Evolutionary conservation across 2,888 invertebrate species (phyloP).

Genomic region (Fragum fragum): DNA sequence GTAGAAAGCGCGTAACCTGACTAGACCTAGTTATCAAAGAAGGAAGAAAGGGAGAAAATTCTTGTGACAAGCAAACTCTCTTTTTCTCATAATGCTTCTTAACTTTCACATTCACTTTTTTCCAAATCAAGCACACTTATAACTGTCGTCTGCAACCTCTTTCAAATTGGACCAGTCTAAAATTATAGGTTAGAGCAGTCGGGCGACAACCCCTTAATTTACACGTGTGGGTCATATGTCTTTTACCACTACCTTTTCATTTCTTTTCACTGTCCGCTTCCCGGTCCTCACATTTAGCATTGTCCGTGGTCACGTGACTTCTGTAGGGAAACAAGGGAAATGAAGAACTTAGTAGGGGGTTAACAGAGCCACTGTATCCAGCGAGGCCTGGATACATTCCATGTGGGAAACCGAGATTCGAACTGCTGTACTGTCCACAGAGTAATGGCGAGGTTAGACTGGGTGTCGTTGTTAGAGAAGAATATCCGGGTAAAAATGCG

Average conservation of each 20-base stretch:
- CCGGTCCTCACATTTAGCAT: slow-evolving; percentile 18
- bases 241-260: neutral
- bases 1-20: too few relatives aligned
- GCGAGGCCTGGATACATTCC: slow-evolving; percentile 61
- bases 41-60: too few relatives aligned
- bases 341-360: slow-evolving; percentile 73
- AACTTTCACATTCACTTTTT: too few relatives aligned
- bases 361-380: slow-evolving; percentile 60
- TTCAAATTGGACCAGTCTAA: too few relatives aligned
- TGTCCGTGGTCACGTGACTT: slow-evolving; percentile 18
- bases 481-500: slow-evolving; percentile 79
- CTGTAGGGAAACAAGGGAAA: slow-evolving; percentile 78
- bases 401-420: slow-evolving; percentile 51
- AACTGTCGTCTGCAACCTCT: too few relatives aligned
- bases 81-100: too few relatives aligned
- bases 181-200: too few relatives aligned
- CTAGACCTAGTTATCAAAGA: too few relatives aligned
- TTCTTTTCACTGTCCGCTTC: slow-evolving; percentile 44
- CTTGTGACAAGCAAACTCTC: too few relatives aligned
- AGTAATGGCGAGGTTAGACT: slow-evolving; percentile 63
- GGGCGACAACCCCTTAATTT: too few relatives aligned
- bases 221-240: too few relatives aligned
- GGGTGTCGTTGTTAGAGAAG: slow-evolving; percentile 52
- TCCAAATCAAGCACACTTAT: too few relatives aligned
- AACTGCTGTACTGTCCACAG: slow-evolving; percentile 58